phyloP scores from a whole-genome alignment of 2,888 invertebrate genomes.

The Ectropis crepuscularia region DNA sequence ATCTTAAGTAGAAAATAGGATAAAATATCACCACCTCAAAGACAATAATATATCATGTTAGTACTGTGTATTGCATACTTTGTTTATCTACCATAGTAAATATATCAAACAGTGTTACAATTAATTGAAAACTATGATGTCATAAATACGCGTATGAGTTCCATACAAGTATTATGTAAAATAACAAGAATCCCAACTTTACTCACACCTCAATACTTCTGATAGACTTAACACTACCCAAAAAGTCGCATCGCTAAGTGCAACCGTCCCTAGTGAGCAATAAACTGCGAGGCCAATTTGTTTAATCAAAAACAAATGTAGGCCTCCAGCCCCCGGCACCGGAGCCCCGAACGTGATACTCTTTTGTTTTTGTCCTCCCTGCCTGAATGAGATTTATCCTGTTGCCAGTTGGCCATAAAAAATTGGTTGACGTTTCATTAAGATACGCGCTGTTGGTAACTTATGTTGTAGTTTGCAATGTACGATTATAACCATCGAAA shows the following conservation, averaged over 20 bases:
- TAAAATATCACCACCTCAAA: too few species aligned
- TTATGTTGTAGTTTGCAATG: conserved; percentile 2
- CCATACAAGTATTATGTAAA: too few species aligned
- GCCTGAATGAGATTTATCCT: conserved; percentile 64
- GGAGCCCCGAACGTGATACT: conserved; percentile 38
- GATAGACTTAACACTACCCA: conserved; percentile 15
- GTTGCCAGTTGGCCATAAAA: conserved; percentile 53
- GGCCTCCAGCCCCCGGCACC: conserved; percentile 59
- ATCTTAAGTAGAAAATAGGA: too few species aligned
- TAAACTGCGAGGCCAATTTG: conserved; percentile 81
- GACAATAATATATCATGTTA: too few species aligned
- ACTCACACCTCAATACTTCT: background rate
- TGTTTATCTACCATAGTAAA: too few species aligned
- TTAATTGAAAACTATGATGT: too few species aligned
- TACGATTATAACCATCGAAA: conserved; percentile 2
- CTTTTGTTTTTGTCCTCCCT: conserved; percentile 51
- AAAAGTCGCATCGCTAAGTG: conserved; percentile 61
- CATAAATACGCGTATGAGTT: too few species aligned
- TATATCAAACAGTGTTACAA: too few species aligned
- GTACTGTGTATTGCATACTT: too few species aligned
- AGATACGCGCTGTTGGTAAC: conserved; percentile 16
- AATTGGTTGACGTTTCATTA: conserved; percentile 38
- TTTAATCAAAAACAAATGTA: conserved; percentile 84
- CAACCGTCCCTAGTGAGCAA: conserved; percentile 68
- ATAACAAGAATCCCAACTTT: background rate